Evolutionary conservation across 2,797 vertebrate species (phyloP).

Genomic region (Tapirus indicus): DNA sequence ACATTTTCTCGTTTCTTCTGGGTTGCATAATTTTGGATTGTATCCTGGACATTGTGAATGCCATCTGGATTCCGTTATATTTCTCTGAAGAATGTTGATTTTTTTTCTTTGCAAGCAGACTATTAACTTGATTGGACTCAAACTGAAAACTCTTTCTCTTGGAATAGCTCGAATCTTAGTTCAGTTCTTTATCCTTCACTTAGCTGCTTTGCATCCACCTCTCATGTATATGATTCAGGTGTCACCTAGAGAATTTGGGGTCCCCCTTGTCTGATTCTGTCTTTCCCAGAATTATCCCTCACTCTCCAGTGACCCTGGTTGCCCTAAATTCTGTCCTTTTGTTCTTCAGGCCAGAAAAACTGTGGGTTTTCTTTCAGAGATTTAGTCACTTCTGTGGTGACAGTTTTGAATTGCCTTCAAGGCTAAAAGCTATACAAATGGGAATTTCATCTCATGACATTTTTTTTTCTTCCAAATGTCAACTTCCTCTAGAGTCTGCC

Average conservation of each 20-base stretch:
- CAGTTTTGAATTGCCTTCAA: background rate
- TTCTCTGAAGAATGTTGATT: constrained; percentile 65
- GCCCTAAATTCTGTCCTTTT: background rate
- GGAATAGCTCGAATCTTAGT: background rate
- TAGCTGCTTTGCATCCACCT: background rate
- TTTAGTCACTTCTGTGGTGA: background rate
- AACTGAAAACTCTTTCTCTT: background rate
- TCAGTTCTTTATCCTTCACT: background rate
- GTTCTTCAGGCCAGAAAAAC: background rate
- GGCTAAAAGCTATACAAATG: background rate
- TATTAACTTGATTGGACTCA: constrained; percentile 38
- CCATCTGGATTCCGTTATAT: constrained; percentile 68
- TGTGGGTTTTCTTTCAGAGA: background rate
- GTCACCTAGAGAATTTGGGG: background rate
- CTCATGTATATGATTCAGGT: background rate
- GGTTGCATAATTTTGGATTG: background rate
- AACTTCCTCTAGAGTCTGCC: background rate
- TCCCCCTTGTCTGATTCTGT: fast-evolving
- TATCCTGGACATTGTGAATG: constrained; percentile 10
- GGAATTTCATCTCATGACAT: background rate
- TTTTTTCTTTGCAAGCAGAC: background rate
- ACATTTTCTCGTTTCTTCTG: constrained; percentile 27
- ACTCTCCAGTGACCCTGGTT: background rate
- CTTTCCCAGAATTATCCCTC: background rate
- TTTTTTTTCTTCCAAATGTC: background rate